Conservation (phyloP, 2,797 vertebrate species). For the Tadarida brasiliensis region DNA sequence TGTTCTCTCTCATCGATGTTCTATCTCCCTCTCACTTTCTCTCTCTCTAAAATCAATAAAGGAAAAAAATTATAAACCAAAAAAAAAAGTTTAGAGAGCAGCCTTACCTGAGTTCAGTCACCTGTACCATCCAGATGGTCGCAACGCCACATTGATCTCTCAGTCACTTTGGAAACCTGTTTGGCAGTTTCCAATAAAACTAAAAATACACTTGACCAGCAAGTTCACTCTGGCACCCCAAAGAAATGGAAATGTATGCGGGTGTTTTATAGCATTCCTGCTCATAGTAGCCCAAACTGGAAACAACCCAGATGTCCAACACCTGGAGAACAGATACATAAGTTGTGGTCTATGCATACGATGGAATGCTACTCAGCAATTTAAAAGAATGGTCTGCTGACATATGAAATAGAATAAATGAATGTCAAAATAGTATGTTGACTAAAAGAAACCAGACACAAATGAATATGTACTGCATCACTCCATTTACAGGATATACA, state of each 20-base stretch:
- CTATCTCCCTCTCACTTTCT: too few species aligned
- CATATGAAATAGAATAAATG: neutral
- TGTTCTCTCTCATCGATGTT: too few species aligned
- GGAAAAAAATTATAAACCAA: too few species aligned
- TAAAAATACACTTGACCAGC: neutral
- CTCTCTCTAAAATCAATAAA: too few species aligned
- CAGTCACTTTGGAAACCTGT: neutral
- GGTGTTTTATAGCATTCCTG: neutral
- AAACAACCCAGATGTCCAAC: neutral
- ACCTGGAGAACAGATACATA: neutral
- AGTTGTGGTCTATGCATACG: neutral
- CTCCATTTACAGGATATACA: neutral
- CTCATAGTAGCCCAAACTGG: neutral
- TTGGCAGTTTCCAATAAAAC: neutral
- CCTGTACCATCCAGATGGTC: neutral
- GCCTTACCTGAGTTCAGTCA: neutral
- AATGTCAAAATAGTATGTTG: neutral
- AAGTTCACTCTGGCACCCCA: neutral
- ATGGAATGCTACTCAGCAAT: neutral
- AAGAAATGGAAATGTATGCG: neutral
- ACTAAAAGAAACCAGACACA: neutral
- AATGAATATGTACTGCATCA: neutral
- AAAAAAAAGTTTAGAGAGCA: neutral
- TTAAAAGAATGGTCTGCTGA: neutral
- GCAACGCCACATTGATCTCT: neutral